These are phyloP conservation scores for Hermodice carunculata DNA, from an alignment of 2,888 invertebrate species.

Conservation along the genomic window DNA sequence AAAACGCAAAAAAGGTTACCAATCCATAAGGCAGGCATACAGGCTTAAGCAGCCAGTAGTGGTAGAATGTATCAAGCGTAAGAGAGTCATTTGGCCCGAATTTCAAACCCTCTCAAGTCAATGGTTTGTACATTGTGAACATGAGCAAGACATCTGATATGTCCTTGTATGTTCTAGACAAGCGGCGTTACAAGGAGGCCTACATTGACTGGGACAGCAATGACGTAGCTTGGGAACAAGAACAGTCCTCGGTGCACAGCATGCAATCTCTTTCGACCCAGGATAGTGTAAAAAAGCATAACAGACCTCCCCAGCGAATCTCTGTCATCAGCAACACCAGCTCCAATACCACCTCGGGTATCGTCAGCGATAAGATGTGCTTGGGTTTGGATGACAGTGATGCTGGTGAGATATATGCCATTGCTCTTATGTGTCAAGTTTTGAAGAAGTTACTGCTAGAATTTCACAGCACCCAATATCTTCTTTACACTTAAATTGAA, in stretches of 20 bases:
- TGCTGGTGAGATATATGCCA: slow-evolving; percentile 10
- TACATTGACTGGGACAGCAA: slow-evolving; percentile 76
- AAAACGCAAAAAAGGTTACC: too few relatives aligned
- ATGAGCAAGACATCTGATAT: too few relatives aligned
- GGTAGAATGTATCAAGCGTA: too few relatives aligned
- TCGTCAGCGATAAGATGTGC: slow-evolving; percentile 82
- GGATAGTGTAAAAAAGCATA: too few relatives aligned
- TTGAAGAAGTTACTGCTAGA: too few relatives aligned
- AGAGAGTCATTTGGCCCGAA: too few relatives aligned
- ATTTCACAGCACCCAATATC: too few relatives aligned
- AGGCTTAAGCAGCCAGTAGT: too few relatives aligned
- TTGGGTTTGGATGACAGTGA: slow-evolving; percentile 34
- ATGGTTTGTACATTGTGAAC: too few relatives aligned
- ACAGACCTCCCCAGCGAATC: slow-evolving; percentile 69
- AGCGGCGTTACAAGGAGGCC: slow-evolving; percentile 77
- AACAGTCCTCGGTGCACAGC: slow-evolving; percentile 38
- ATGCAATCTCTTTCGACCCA: not conserved
- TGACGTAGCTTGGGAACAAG: slow-evolving; percentile 63
- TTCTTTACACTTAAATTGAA: too few relatives aligned
- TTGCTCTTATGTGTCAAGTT: not conserved
- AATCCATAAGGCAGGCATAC: too few relatives aligned
- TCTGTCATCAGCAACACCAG: slow-evolving; percentile 94
- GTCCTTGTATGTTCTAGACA: slow-evolving; percentile 73
- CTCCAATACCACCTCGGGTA: slow-evolving; percentile 97
- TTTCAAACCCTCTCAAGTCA: too few relatives aligned